These are phyloP conservation scores for Pogona vitticeps DNA, from an alignment of 2,113 vertebrate species.

Conservation along the genomic window DNA sequence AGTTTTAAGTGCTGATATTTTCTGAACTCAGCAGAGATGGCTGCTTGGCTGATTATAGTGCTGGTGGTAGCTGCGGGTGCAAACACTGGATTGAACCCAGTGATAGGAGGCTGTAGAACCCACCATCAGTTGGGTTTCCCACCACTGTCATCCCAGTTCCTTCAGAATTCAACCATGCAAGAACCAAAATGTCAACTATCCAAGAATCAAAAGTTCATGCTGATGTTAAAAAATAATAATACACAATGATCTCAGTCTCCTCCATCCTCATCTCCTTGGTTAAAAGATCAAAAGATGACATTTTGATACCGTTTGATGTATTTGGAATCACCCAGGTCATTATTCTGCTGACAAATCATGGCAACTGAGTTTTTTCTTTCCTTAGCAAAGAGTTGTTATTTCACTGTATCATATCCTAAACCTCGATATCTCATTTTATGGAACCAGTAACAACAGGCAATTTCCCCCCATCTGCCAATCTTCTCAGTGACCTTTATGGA, in stretches of 20 bases:
- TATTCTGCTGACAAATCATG: background rate
- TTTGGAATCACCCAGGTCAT: background rate
- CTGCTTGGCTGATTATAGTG: background rate
- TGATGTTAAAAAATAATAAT: background rate
- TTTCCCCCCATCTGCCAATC: conserved; percentile 1
- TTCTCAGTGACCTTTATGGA: background rate
- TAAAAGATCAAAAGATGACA: background rate
- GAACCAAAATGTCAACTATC: background rate
- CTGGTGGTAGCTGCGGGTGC: too few species aligned
- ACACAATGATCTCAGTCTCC: background rate
- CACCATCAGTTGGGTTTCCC: background rate
- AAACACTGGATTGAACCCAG: too few species aligned
- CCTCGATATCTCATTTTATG: background rate
- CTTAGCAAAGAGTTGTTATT: background rate
- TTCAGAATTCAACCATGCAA: background rate
- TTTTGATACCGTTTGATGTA: background rate
- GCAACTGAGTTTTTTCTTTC: background rate
- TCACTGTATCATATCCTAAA: background rate
- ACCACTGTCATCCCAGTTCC: background rate
- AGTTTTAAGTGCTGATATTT: background rate
- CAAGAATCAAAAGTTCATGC: background rate
- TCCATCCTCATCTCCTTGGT: background rate
- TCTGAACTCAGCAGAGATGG: too few species aligned
- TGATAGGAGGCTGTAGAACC: background rate
- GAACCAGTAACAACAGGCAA: background rate